phyloP scores from a whole-genome alignment of 53 echinoderm and acorn worm species.

The Echinometra lucunter region DNA sequence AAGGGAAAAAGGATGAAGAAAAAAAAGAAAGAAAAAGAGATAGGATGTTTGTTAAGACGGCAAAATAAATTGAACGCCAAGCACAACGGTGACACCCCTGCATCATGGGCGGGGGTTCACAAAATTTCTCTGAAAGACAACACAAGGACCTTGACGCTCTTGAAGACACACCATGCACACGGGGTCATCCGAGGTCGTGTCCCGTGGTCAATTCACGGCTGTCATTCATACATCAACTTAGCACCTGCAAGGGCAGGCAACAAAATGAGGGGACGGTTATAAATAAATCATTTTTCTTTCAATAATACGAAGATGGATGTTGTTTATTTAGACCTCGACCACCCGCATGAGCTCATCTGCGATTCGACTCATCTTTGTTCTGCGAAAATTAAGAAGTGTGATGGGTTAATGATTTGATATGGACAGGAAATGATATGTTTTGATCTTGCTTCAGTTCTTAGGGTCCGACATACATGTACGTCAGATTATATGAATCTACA shows the following conservation, averaged over 20 bases:
- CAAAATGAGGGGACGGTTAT: not conserved
- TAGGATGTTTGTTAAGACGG: no score
- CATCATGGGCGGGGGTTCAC: not conserved
- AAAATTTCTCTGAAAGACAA: not conserved
- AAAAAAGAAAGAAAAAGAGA: no score
- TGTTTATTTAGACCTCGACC: conserved; percentile 17
- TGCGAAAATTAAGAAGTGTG: not conserved
- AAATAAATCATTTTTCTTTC: not conserved
- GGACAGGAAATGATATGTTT: not conserved
- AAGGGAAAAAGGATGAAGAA: no score
- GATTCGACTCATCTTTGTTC: not conserved
- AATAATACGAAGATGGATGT: not conserved
- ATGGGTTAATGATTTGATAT: not conserved
- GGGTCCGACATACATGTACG: not conserved
- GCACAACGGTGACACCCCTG: not conserved
- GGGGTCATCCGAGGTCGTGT: conserved; percentile 42
- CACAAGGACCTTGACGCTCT: not conserved
- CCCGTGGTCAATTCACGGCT: conserved; percentile 50
- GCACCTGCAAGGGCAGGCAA: not conserved
- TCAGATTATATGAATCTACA: no score
- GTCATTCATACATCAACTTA: conserved; percentile 33
- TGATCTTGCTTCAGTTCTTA: not conserved
- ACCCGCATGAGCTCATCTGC: not conserved
- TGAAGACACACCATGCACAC: no score
- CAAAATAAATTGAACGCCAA: not conserved